These are phyloP conservation scores for Nesogale talazaci DNA, from an alignment of 2,113 vertebrate genomes.

Conservation along the genomic window DNA sequence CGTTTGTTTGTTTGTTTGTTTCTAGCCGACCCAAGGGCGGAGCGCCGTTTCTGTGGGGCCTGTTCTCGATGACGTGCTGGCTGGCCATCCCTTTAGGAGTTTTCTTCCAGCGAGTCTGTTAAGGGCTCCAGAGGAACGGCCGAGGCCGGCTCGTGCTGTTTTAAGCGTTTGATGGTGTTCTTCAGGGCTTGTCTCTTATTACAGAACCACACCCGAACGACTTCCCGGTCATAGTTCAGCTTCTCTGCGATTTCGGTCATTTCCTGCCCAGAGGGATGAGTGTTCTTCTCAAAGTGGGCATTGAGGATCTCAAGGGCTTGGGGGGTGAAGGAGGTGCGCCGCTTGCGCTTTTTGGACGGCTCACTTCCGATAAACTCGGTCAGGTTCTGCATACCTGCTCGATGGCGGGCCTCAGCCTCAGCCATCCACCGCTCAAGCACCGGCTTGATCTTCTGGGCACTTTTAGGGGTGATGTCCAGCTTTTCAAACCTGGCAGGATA, in stretches of 20 bases:
- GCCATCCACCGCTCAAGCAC: slow-evolving; percentile 99
- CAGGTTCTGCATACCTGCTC: slow-evolving; percentile 99
- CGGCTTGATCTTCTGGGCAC: slow-evolving; percentile 99
- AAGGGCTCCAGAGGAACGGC: slow-evolving; percentile 93
- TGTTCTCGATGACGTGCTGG: slow-evolving; percentile 6
- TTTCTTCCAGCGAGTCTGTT: slow-evolving; percentile 95
- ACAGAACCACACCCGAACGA: slow-evolving; percentile 99
- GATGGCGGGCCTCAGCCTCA: slow-evolving; percentile 99
- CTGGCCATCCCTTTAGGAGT: slow-evolving; percentile 88
- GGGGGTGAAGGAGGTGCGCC: slow-evolving; percentile 99
- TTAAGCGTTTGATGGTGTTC: slow-evolving; percentile 99
- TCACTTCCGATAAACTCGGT: slow-evolving; percentile 99
- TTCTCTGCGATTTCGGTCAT: slow-evolving; percentile 99
- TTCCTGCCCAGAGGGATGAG: slow-evolving; percentile 99
- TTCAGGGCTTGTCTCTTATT: slow-evolving; percentile 99
- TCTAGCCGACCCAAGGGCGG: slow-evolving; percentile 37
- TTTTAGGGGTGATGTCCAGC: slow-evolving; percentile 99
- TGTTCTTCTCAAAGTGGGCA: slow-evolving; percentile 99
- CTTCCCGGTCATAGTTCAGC: slow-evolving; percentile 99
- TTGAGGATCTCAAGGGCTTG: slow-evolving; percentile 99
- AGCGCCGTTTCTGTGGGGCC: slow-evolving; percentile 33
- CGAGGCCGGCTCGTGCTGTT: slow-evolving; percentile 93
- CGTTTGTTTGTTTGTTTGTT: slow-evolving; percentile 71
- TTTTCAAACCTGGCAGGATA: slow-evolving; percentile 99
- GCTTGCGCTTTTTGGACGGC: slow-evolving; percentile 99